Evolutionary conservation across 2,888 invertebrate species (phyloP).

Genomic region (Thereva unica): DNA sequence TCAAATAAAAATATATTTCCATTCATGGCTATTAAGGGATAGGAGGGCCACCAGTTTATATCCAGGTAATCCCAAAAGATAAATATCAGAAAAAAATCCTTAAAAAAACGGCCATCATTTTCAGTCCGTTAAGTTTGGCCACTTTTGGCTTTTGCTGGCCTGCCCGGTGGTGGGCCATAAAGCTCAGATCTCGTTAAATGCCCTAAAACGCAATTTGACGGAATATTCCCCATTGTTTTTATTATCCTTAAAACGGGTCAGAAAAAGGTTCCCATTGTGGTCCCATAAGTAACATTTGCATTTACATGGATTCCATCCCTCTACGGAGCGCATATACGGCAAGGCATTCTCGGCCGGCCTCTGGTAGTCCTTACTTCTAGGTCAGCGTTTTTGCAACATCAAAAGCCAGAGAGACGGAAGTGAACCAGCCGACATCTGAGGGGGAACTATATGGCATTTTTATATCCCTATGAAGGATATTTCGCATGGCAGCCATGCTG

Average conservation of each 20-base stretch:
- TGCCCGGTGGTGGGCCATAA: background rate
- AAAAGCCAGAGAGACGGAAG: conserved; percentile 5
- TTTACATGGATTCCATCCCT: conserved; percentile 12
- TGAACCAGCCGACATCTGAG: background rate
- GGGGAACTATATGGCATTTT: conserved; percentile 2
- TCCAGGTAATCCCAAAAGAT: conserved; percentile 21
- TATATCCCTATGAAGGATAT: conserved; percentile 14
- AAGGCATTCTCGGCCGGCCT: conserved; percentile 1
- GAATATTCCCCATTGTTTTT: conserved; percentile 21
- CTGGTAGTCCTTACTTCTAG: background rate
- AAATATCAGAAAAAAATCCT: background rate
- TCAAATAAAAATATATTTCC: background rate
- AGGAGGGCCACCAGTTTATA: background rate
- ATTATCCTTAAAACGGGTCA: conserved; percentile 20
- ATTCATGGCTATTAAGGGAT: conserved; percentile 2
- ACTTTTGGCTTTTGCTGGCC: background rate
- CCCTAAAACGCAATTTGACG: background rate
- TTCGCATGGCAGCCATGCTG: conserved; percentile 9
- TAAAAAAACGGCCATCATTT: conserved; percentile 17
- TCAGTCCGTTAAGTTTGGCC: conserved; percentile 23
- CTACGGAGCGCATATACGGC: background rate
- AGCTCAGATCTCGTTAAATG: background rate
- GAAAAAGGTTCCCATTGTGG: conserved; percentile 15
- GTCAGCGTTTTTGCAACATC: conserved; percentile 21
- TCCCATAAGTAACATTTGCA: conserved; percentile 29